Percentiles rank a stretch among this genome's conserved stretches.
phyloP scores from a whole-genome alignment of 2,888 invertebrate species.

The Muscina levida region DNA sequence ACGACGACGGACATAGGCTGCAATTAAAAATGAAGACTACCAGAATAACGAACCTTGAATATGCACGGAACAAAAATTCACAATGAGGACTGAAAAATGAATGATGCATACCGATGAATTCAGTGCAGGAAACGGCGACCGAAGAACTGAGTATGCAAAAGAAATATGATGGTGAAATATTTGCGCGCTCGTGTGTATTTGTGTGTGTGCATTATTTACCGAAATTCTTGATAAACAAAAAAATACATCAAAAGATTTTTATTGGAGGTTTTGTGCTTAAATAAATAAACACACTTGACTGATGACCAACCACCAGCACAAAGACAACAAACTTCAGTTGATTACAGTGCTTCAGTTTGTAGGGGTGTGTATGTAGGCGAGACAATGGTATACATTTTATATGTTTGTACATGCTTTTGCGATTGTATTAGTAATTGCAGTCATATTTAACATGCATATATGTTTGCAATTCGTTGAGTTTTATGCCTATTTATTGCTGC shows the following conservation, averaged over 20 bases:
- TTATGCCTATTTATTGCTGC: slow-evolving; percentile 9
- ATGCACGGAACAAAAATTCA: not conserved
- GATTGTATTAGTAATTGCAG: slow-evolving; percentile 8
- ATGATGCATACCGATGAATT: not conserved
- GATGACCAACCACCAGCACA: slow-evolving; percentile 4
- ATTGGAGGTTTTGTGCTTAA: not conserved
- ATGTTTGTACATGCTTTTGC: no score
- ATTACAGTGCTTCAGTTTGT: no score
- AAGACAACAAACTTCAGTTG: not conserved
- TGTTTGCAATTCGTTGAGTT: not conserved
- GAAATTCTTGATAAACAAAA: slow-evolving; percentile 8
- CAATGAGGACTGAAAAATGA: not conserved
- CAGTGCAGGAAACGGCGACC: no score
- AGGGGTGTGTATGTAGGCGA: no score
- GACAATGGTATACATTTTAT: no score
- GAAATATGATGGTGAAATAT: not conserved
- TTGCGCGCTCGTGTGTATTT: no score
- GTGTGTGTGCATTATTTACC: slow-evolving; percentile 23
- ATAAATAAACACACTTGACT: slow-evolving; percentile 22
- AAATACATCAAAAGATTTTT: not conserved
- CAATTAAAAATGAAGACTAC: not conserved
- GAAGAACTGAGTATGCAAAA: not conserved
- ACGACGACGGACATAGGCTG: no score
- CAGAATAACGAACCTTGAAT: not conserved
- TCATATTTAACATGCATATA: not conserved